Evolutionary conservation across 37 sponge, comb jelly and placozoan species (phyloP).

Genomic region (Crambe crambe): DNA sequence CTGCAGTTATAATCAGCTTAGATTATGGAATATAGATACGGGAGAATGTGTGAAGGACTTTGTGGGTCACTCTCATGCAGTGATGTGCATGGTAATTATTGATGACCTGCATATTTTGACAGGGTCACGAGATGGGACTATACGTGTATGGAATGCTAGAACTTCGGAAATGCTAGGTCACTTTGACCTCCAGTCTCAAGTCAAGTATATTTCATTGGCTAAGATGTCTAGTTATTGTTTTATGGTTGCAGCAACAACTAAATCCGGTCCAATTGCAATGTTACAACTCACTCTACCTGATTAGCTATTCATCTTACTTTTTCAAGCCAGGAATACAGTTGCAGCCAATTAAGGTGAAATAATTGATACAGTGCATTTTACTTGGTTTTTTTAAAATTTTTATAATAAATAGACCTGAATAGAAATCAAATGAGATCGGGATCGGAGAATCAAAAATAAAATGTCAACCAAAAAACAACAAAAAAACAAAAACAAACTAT

Average conservation of each 20-base stretch:
- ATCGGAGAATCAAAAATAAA: no score
- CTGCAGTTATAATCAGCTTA: constrained; percentile 36
- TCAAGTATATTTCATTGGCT: constrained; percentile 31
- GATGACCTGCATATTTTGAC: constrained; percentile 13
- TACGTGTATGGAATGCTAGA: constrained; percentile 32
- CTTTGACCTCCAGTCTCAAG: constrained; percentile 68
- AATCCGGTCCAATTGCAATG: constrained; percentile 53
- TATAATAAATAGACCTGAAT: no score
- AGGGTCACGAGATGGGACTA: constrained; percentile 68
- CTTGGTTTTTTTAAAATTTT: no score
- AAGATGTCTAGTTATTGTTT: background rate
- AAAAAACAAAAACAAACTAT: no score
- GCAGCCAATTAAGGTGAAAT: no score
- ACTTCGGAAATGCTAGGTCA: constrained; percentile 11
- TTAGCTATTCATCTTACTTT: no score
- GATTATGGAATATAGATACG: constrained; percentile 18
- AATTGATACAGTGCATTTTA: no score
- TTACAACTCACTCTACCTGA: background rate
- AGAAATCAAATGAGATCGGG: no score
- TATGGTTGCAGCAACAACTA: constrained; percentile 50
- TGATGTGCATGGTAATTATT: constrained; percentile 52
- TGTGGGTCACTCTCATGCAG: constrained; percentile 60
- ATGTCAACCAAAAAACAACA: no score
- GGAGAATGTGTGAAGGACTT: constrained; percentile 15
- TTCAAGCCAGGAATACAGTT: no score